phyloP scores from a whole-genome alignment of 2,888 invertebrate genomes.

The Osmoderma eremita region DNA sequence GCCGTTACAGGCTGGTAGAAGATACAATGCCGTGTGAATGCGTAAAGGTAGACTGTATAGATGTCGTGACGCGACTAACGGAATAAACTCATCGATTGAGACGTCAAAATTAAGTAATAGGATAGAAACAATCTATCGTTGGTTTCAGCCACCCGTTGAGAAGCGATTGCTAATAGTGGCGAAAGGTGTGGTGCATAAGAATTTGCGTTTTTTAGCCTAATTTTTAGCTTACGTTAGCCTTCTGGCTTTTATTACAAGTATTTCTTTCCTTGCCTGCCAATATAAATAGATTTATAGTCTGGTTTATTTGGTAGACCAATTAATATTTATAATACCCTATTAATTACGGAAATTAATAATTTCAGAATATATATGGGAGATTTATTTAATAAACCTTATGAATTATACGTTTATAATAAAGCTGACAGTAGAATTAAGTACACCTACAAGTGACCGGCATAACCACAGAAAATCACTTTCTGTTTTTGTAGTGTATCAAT shows the following conservation, averaged over 20 bases:
- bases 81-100: conserved; percentile 30
- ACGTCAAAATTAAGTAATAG: conserved; percentile 35
- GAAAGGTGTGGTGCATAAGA: conserved; percentile 20
- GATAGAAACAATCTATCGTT: conserved; percentile 10
- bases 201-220: conserved; percentile 6
- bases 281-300: conserved; percentile 22
- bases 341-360: conserved; percentile 33
- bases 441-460: conserved; percentile 19
- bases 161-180: conserved; percentile 11
- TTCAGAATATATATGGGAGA: conserved; percentile 9
- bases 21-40: conserved; percentile 18
- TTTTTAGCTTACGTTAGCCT: neutral
- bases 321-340: conserved; percentile 34
- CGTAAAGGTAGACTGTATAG: conserved; percentile 10
- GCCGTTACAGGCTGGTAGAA: neutral
- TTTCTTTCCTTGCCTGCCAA: neutral
- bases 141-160: conserved; percentile 27
- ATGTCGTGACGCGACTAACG: conserved; percentile 27
- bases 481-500: conserved; percentile 5
- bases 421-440: conserved; percentile 36
- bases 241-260: neutral
- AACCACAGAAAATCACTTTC: conserved; percentile 21
- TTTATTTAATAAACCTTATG: conserved; percentile 35
- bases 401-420: conserved; percentile 30
- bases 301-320: conserved; percentile 17